phyloP scores from a whole-genome alignment of 2,888 invertebrate species.

The Pollenia amentaria region DNA sequence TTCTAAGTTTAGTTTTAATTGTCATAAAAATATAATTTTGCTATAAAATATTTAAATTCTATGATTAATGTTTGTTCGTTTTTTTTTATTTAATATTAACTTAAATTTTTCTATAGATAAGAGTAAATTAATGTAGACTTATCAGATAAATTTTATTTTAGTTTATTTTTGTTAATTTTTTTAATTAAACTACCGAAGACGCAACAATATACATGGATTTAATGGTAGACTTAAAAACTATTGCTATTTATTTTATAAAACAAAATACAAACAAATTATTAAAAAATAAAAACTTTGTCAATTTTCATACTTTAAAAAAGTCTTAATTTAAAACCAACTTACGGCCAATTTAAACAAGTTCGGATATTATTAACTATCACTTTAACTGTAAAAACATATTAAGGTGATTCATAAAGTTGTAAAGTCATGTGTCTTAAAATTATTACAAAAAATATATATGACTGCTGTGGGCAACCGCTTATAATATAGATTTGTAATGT shows the following conservation, averaged over 20 bases:
- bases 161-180: not conserved
- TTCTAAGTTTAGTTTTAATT: slow-evolving; percentile 7
- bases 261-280: not conserved
- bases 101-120: slow-evolving; percentile 28
- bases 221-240: not conserved
- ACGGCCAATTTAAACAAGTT: too few species aligned
- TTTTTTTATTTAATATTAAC: not conserved
- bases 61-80: slow-evolving; percentile 44
- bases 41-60: slow-evolving; percentile 62
- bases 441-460: too few species aligned
- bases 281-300: too few species aligned
- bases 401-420: too few species aligned
- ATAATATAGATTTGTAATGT: too few species aligned
- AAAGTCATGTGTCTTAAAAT: too few species aligned
- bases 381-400: too few species aligned
- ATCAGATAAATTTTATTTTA: slow-evolving; percentile 14
- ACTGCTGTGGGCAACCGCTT: too few species aligned
- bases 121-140: slow-evolving; percentile 22
- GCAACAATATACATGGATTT: slow-evolving; percentile 33
- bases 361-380: too few species aligned
- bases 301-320: too few species aligned
- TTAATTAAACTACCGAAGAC: slow-evolving; percentile 52
- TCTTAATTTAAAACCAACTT: too few species aligned
- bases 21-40: slow-evolving; percentile 69
- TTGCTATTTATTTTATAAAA: not conserved